Evolutionary conservation across 2,797 vertebrate species (phyloP).

Genomic region (Benthosema pterotum): DNA sequence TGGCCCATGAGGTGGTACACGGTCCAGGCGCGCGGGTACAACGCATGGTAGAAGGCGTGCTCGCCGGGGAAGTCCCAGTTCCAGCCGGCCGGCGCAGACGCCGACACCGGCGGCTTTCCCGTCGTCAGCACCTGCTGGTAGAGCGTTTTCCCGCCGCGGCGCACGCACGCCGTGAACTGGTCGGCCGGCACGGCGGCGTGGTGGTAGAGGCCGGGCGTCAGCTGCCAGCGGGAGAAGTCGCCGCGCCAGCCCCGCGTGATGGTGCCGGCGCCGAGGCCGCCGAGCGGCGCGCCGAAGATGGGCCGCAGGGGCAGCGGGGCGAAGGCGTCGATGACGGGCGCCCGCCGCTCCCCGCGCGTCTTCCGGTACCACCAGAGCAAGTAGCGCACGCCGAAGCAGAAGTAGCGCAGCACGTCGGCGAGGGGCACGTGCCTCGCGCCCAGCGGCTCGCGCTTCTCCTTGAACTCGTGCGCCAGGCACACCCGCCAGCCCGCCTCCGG

Average conservation of each 20-base stretch:
- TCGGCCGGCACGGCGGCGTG: conserved; percentile 88
- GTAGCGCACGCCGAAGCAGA: conserved; percentile 89
- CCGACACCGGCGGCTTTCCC: too few relatives aligned
- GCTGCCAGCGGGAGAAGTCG: conserved; percentile 96
- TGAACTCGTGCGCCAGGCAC: conserved; percentile 92
- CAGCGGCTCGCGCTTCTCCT: conserved; percentile 91
- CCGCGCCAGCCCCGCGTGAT: conserved; percentile 95
- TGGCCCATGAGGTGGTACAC: conserved; percentile 95
- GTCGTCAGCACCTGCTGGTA: conserved; percentile 96
- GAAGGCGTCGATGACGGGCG: conserved; percentile 93
- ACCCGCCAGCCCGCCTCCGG: conserved; percentile 91
- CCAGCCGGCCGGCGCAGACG: conserved; percentile 88
- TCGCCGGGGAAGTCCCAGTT: conserved; percentile 96
- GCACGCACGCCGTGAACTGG: conserved; percentile 97
- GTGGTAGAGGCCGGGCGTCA: conserved; percentile 94
- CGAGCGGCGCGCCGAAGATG: conserved; percentile 94
- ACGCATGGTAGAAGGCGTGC: conserved; percentile 94
- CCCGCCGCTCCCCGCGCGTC: conserved; percentile 92
- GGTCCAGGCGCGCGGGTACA: conserved; percentile 95
- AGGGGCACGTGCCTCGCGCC: conserved; percentile 86
- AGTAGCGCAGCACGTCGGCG: conserved; percentile 81
- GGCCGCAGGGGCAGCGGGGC: conserved; percentile 86
- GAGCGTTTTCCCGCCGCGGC: conserved; percentile 87
- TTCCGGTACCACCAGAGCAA: conserved; percentile 95
- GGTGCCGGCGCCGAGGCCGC: conserved; percentile 94